These are phyloP conservation scores for Pilophorus perplexus DNA, from an alignment of 2,888 invertebrate species.

Conservation along the genomic window DNA sequence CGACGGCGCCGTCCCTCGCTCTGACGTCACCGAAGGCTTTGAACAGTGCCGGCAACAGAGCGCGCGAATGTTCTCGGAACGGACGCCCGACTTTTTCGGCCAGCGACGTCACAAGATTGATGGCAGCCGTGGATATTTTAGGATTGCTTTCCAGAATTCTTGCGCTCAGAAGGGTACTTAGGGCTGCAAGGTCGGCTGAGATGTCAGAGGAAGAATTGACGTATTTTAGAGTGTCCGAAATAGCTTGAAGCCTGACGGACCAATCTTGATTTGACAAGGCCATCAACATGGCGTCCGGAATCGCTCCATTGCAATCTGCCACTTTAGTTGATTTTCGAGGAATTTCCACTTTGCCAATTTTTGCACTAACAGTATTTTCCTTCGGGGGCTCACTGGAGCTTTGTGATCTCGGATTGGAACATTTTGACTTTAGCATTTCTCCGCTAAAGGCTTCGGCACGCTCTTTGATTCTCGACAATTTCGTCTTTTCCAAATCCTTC, in stretches of 20 bases:
- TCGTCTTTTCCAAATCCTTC: neutral
- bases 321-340: neutral
- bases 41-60: neutral
- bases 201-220: neutral
- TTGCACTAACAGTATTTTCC: neutral
- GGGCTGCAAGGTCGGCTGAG: neutral
- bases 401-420: neutral
- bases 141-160: slow-evolving; percentile 8
- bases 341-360: neutral
- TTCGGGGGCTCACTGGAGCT: neutral
- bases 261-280: slow-evolving; percentile 2
- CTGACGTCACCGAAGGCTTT: neutral
- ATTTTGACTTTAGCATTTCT: no score
- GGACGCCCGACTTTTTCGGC: neutral
- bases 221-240: neutral
- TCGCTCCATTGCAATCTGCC: neutral
- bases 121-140: neutral
- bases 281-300: neutral
- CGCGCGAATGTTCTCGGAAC: neutral
- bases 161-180: neutral
- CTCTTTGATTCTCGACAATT: slow-evolving; percentile 10
- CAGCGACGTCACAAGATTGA: neutral
- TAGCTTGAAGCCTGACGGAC: neutral
- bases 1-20: neutral
- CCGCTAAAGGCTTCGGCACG: neutral